phyloP scores from a whole-genome alignment of 2,113 vertebrate species.

The Silurus asotus region DNA sequence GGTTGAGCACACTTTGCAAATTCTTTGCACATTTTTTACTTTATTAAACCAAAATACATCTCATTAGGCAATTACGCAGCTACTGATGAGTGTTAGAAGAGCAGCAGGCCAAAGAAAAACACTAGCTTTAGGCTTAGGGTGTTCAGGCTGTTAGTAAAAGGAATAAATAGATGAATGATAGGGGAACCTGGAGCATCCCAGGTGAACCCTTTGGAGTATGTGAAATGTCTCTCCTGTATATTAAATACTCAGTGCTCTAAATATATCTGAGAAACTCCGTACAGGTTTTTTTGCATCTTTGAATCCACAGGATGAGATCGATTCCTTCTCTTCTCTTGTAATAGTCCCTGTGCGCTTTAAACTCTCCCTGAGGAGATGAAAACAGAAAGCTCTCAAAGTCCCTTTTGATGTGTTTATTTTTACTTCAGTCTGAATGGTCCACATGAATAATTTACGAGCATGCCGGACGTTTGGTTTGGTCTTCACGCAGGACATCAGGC shows the following conservation, averaged over 20 bases:
- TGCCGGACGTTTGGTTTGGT: slow-evolving; percentile 44
- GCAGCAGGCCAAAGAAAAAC: not conserved
- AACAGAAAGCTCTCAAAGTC: slow-evolving; percentile 19
- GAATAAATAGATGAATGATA: too few relatives aligned
- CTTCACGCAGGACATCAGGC: slow-evolving; percentile 14
- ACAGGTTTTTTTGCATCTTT: not conserved
- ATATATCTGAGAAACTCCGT: not conserved
- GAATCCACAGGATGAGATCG: slow-evolving; percentile 13
- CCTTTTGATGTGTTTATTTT: slow-evolving; percentile 40
- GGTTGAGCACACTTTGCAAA: slow-evolving; percentile 7
- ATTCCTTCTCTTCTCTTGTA: not conserved
- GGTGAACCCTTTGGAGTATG: too few relatives aligned
- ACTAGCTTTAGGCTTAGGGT: not conserved
- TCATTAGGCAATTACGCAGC: not conserved
- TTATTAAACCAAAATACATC: not conserved
- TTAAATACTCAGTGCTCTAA: not conserved
- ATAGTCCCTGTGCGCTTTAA: slow-evolving; percentile 5
- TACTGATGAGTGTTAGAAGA: not conserved
- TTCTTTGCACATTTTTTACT: not conserved
- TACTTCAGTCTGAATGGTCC: slow-evolving; percentile 19
- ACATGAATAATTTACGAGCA: slow-evolving; percentile 28
- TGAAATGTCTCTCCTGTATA: not conserved
- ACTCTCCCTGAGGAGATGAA: not conserved
- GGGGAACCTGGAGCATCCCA: too few relatives aligned
- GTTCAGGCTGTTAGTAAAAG: not conserved